These are phyloP conservation scores for Torymus texanus DNA, from an alignment of 2,888 invertebrate genomes.

Conservation along the genomic window DNA sequence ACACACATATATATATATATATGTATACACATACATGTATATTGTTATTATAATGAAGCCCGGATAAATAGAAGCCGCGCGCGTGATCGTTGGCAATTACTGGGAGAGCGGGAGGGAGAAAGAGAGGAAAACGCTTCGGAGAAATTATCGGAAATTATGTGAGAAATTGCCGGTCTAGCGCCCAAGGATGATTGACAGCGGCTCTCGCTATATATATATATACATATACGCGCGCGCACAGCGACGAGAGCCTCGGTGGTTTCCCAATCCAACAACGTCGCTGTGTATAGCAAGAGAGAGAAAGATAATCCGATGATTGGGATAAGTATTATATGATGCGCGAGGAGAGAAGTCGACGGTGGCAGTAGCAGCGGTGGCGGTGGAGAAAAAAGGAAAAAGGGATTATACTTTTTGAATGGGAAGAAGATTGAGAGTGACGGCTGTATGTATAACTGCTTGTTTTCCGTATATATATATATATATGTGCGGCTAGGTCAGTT, in stretches of 20 bases:
- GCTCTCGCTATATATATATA: too few species aligned
- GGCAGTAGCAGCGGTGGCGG: background rate
- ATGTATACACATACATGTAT: conserved; percentile 60
- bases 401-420: too few species aligned
- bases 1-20: too few species aligned
- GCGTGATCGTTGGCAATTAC: conserved; percentile 74
- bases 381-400: background rate
- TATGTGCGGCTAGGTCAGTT: too few species aligned
- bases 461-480: too few species aligned
- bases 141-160: conserved; percentile 75
- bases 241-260: conserved; percentile 52
- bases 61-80: conserved; percentile 73
- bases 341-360: too few species aligned
- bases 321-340: conserved; percentile 55
- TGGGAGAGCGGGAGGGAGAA: conserved; percentile 53
- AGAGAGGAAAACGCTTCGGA: conserved; percentile 61
- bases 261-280: conserved; percentile 44
- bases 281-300: conserved; percentile 50
- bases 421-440: too few species aligned
- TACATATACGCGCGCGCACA: too few species aligned
- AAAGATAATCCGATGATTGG: conserved; percentile 62
- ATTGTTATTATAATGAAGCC: conserved; percentile 74
- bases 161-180: conserved; percentile 74
- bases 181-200: conserved; percentile 74
- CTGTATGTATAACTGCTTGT: too few species aligned